These are phyloP conservation scores for Porites cylindrica DNA, from an alignment of 92 coral and sea anemone species.

Conservation along the genomic window DNA sequence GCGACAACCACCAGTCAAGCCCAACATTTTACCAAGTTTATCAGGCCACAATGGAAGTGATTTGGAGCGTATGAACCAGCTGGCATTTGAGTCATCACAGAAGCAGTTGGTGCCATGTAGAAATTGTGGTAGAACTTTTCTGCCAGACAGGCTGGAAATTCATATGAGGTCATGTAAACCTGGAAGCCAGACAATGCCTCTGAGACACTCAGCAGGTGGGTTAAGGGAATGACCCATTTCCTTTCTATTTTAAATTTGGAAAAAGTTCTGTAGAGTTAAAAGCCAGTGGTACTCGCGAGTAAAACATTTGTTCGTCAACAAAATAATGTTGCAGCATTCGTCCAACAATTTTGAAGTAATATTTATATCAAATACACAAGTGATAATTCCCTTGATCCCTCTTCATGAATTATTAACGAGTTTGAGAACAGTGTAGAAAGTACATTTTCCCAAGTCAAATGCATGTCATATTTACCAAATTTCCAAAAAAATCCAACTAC, in stretches of 20 bases:
- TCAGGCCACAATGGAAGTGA: slow-evolving; percentile 67
- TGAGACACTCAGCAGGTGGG: slow-evolving; percentile 39
- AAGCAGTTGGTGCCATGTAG: slow-evolving; percentile 89
- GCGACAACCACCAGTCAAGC: slow-evolving; percentile 91
- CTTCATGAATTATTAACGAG: no score
- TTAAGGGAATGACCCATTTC: not conserved
- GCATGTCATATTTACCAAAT: no score
- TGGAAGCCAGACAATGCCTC: slow-evolving; percentile 24
- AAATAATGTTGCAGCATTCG: no score
- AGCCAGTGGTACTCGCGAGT: no score
- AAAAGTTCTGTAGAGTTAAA: no score
- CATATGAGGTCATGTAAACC: slow-evolving; percentile 87
- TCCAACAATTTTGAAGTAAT: no score
- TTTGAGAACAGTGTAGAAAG: no score
- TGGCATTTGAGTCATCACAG: slow-evolving; percentile 91
- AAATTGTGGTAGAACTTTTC: slow-evolving; percentile 95
- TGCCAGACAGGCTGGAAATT: slow-evolving; percentile 90
- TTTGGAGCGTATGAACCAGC: slow-evolving; percentile 81
- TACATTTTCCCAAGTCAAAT: no score
- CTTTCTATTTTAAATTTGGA: not conserved
- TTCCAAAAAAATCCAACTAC: no score
- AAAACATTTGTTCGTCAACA: no score
- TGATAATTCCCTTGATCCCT: no score
- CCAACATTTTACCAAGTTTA: slow-evolving; percentile 89
- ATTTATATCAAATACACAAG: no score